These are phyloP conservation scores for Phorcus lineatus DNA, from an alignment of 2,888 invertebrate genomes.

Conservation along the genomic window DNA sequence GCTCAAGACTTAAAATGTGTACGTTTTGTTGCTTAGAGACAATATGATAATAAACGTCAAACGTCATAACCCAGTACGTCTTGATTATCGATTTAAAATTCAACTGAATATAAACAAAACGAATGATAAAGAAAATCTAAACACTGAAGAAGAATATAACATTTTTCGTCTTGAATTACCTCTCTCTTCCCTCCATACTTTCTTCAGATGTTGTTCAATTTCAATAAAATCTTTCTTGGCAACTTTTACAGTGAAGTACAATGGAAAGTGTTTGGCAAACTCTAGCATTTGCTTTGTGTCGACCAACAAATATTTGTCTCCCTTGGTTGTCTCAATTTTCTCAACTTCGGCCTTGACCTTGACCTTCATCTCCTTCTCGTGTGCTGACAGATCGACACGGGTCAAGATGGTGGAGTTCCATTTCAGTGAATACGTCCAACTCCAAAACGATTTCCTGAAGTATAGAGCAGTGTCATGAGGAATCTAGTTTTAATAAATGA, in stretches of 20 bases:
- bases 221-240: neutral
- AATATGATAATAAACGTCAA: too few species aligned
- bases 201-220: neutral
- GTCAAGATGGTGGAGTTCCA: slow-evolving; percentile 2
- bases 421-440: slow-evolving; percentile 3
- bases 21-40: too few species aligned
- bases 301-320: neutral
- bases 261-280: slow-evolving; percentile 12
- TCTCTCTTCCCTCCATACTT: neutral
- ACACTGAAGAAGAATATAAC: too few species aligned
- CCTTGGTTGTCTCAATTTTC: neutral
- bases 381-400: neutral
- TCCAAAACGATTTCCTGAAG: slow-evolving; percentile 9
- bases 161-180: neutral
- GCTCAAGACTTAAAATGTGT: too few species aligned
- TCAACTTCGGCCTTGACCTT: neutral
- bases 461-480: too few species aligned
- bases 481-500: too few species aligned
- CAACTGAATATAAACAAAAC: too few species aligned
- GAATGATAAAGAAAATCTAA: too few species aligned
- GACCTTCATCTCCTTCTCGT: neutral
- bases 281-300: neutral
- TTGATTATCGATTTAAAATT: too few species aligned
- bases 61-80: too few species aligned
- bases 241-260: slow-evolving; percentile 16